Evolutionary conservation across 2,113 vertebrate genomes (phyloP).

Genomic region (Echinops telfairi): DNA sequence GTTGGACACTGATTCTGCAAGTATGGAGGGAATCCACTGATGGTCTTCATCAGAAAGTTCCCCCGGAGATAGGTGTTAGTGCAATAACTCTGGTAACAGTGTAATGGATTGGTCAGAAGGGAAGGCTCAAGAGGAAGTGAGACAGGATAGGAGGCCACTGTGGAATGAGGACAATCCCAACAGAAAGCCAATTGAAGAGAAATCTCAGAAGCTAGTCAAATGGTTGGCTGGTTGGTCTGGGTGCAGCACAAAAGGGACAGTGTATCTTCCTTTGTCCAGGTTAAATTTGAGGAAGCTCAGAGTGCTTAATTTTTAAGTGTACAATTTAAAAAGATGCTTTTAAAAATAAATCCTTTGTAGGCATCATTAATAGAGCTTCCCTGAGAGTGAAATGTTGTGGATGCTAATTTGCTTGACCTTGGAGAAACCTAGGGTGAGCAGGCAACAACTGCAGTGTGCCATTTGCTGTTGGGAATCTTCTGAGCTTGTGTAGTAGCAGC

Average conservation of each 20-base stretch:
- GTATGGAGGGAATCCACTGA: neutral
- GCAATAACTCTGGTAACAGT: neutral
- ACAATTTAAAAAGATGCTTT: neutral
- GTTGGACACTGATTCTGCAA: neutral
- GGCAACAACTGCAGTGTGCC: constrained; percentile 7
- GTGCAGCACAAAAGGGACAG: too few relatives aligned
- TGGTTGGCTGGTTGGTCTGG: neutral
- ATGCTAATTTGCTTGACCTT: neutral
- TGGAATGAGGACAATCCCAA: neutral
- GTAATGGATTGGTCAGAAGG: neutral
- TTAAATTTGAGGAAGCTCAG: neutral
- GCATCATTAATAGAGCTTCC: neutral
- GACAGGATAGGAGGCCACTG: neutral
- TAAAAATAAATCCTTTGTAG: neutral
- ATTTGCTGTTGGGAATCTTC: neutral
- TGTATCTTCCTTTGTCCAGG: neutral
- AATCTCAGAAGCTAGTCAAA: neutral
- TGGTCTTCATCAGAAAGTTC: neutral
- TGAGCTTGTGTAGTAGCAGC: neutral
- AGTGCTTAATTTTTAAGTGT: neutral
- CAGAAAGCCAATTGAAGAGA: neutral
- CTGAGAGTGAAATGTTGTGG: neutral
- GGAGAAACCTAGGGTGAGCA: neutral
- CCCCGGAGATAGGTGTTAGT: neutral
- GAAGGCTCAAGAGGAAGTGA: neutral